A percentile compares a stretch with the other conserved stretches of the same genome.
These are phyloP conservation scores for Triops longicaudatus DNA, from an alignment of 1,140 invertebrate genomes.

Conservation along the genomic window DNA sequence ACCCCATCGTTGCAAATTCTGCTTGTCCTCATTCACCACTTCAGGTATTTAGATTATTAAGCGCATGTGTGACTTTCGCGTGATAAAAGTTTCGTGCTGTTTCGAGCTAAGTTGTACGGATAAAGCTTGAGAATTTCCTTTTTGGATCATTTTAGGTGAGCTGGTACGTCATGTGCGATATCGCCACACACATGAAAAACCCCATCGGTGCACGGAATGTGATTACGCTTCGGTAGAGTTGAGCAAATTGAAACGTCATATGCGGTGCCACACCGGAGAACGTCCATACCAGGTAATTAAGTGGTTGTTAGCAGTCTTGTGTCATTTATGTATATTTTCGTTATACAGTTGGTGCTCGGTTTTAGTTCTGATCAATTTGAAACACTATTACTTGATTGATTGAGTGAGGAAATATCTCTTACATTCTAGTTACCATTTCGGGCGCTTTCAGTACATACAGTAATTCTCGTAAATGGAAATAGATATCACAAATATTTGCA, in stretches of 20 bases:
- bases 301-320: slow-evolving; percentile 1
- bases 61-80: no score
- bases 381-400: no score
- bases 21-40: slow-evolving; percentile 88
- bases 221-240: slow-evolving; percentile 91
- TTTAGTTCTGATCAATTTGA: no score
- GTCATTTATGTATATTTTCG: no score
- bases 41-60: slow-evolving; percentile 69
- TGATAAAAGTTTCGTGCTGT: slow-evolving; percentile 6
- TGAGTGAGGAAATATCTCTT: no score
- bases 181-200: slow-evolving; percentile 88
- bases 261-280: slow-evolving; percentile 84
- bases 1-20: slow-evolving; percentile 88
- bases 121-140: neutral
- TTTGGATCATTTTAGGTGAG: slow-evolving; percentile 55
- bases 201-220: slow-evolving; percentile 88
- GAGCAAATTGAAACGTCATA: slow-evolving; percentile 85
- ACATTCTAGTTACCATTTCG: no score
- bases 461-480: no score
- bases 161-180: slow-evolving; percentile 85
- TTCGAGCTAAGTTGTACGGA: neutral
- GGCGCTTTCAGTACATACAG: no score
- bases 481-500: no score
- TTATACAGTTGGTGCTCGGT: no score
- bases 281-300: slow-evolving; percentile 59